Base-by-base conservation (phyloP, 37 sponge, comb jelly and placozoan genomes). In the Halichondria panicea region DNA sequence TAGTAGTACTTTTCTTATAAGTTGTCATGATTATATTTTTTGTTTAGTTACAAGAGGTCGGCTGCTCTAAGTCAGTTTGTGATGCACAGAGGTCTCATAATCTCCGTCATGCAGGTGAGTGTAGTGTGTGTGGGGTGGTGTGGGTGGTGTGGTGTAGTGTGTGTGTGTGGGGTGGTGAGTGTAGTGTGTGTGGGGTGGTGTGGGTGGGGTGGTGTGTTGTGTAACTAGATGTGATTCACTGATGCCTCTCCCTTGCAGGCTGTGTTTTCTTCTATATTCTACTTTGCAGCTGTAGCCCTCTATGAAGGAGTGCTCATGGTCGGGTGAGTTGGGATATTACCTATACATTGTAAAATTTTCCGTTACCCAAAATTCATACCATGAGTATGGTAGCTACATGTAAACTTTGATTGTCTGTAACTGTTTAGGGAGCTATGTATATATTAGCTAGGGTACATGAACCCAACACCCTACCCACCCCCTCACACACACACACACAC, bases 41-140 rank as follows among this genome's bases (percentile, higher is more conserved):
- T 9, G 35, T 78, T 4, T 59, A 96, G 97, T 68, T 96, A 96
- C 70, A 96, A 96, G 70, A 45, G 97, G 27, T 93, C 94, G 0
- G 93, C 97, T 4, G 82, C 93, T 36, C 80, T 96, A 28, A 89
- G 94, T 77, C 97, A 96, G 80, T 96, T 96, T 93, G 91, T 93
- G 28, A 96, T 93, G 44, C 94, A 96, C 86, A 71, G 97, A 66
- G 94, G 97, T 25, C 82, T 96, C 33, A 93, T 96, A 57, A 96
- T 96, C 43, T 89, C 97, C n/a, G 91, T 87, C 41, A 96, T 96
- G 97, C 96, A 96, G 90, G 89, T 88, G 62, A 72, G 73, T 34
- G n/a, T n/a, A n/a, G n/a, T n/a, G n/a, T n/a, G n/a, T n/a, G n/a
- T n/a, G n/a, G n/a, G n/a, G n/a, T n/a, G n/a, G n/a, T n/a, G n/a